phyloP scores from a whole-genome alignment of 2,888 invertebrate genomes.

The Nebria salina region DNA sequence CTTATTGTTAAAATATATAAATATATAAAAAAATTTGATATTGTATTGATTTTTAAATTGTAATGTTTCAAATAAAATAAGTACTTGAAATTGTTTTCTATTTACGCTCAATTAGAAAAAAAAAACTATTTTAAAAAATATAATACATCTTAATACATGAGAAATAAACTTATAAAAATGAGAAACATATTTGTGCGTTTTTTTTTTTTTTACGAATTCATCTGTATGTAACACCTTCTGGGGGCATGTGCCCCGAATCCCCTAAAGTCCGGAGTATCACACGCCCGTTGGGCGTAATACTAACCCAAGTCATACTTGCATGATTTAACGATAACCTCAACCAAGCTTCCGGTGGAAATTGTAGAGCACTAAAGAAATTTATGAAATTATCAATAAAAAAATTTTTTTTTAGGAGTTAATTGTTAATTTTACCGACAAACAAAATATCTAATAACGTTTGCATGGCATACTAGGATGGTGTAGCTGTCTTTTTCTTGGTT shows the following conservation, averaged over 20 bases:
- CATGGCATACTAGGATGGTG: conserved; percentile 95
- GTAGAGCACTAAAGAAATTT: conserved; percentile 79
- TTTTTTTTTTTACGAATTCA: conserved; percentile 55
- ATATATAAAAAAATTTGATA: conserved; percentile 7
- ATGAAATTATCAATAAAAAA: conserved; percentile 42
- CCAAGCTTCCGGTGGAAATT: conserved; percentile 98
- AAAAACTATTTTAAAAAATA: neutral
- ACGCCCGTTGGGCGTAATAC: conserved; percentile 85
- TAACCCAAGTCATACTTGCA: conserved; percentile 92
- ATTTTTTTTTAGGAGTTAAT: neutral
- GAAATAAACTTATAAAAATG: conserved; percentile 6
- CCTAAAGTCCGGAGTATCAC: conserved; percentile 84
- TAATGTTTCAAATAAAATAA: conserved; percentile 33
- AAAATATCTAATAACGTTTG: conserved; percentile 96
- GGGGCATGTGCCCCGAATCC: conserved; percentile 91
- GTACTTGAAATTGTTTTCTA: conserved; percentile 3
- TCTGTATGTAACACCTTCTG: conserved; percentile 73
- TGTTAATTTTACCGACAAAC: conserved; percentile 76
- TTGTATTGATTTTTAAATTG: conserved; percentile 23
- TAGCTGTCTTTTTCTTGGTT: conserved; percentile 83
- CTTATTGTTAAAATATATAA: conserved; percentile 21
- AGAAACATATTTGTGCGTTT: neutral
- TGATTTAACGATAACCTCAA: conserved; percentile 90
- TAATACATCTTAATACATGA: conserved; percentile 4
- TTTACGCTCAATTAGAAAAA: neutral